These are phyloP conservation scores for Cantharis nigra DNA, from an alignment of 2,888 invertebrate genomes.

Conservation along the genomic window DNA sequence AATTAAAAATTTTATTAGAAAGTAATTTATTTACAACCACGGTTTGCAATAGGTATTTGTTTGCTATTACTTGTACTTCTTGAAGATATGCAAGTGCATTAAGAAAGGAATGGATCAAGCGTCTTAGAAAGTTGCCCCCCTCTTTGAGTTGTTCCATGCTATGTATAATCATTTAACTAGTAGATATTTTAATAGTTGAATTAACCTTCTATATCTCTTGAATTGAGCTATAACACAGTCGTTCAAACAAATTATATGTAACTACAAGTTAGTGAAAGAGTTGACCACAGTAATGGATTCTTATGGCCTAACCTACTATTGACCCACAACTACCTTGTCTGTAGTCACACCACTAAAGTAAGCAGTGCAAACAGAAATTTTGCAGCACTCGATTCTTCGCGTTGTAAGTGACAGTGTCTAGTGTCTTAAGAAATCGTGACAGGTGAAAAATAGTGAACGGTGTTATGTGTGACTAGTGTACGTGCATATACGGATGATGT, in stretches of 20 bases:
- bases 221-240: constrained; percentile 40
- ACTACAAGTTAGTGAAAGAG: constrained; percentile 5
- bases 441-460: constrained; percentile 29
- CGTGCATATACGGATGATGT: background rate
- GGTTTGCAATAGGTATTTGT: background rate
- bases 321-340: constrained; percentile 44
- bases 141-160: constrained; percentile 36
- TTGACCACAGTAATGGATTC: constrained; percentile 31
- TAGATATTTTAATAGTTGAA: constrained; percentile 32
- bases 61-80: background rate
- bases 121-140: constrained; percentile 50
- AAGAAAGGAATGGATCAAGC: constrained; percentile 28
- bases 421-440: constrained; percentile 38
- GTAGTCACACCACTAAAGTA: constrained; percentile 38
- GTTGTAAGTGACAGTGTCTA: constrained; percentile 39
- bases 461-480: background rate
- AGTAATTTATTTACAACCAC: background rate
- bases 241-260: constrained; percentile 29
- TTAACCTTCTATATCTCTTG: constrained; percentile 47
- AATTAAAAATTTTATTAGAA: background rate
- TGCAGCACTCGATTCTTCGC: constrained; percentile 38
- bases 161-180: constrained; percentile 29
- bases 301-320: constrained; percentile 45
- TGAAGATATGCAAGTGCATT: background rate
- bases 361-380: constrained; percentile 25